A percentile compares a stretch with the other conserved stretches of the same genome.
Evolutionary conservation across 2,888 invertebrate species (phyloP).

Genomic region (Drosophila imparisetae): DNA sequence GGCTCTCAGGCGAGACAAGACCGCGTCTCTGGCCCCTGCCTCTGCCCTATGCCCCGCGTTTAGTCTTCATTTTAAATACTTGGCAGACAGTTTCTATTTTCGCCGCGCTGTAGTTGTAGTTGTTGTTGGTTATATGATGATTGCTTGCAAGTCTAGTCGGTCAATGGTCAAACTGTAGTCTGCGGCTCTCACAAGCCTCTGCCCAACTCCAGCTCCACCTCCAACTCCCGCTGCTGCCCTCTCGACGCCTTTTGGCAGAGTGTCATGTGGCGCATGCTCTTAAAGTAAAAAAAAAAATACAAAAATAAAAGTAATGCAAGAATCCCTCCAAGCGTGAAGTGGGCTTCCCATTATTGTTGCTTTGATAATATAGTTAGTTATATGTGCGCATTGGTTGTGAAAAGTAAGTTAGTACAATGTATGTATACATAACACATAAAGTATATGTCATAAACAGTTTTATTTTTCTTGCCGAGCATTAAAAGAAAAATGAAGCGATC

Average conservation of each 20-base stretch:
- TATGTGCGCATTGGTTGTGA: slow-evolving; percentile 41
- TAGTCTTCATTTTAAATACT: neutral
- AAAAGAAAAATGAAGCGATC: slow-evolving; percentile 63
- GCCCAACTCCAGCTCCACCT: slow-evolving; percentile 3
- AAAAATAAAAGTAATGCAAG: slow-evolving; percentile 5
- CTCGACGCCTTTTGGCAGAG: slow-evolving; percentile 44
- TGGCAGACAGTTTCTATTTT: slow-evolving; percentile 24
- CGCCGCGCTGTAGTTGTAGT: slow-evolving; percentile 32
- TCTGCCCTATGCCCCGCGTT: neutral
- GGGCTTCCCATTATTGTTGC: slow-evolving; percentile 62
- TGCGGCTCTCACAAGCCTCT: slow-evolving; percentile 20
- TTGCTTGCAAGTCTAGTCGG: slow-evolving; percentile 63
- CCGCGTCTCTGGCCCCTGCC: slow-evolving; percentile 42
- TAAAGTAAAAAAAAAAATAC: slow-evolving; percentile 23
- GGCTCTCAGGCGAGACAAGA: slow-evolving; percentile 72
- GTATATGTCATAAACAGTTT: slow-evolving; percentile 61
- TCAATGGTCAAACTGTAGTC: slow-evolving; percentile 70
- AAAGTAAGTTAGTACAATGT: slow-evolving; percentile 43
- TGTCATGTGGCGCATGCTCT: slow-evolving; percentile 78
- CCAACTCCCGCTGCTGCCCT: neutral
- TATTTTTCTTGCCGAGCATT: slow-evolving; percentile 50
- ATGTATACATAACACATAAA: neutral
- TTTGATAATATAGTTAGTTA: slow-evolving; percentile 52
- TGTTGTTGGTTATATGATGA: slow-evolving; percentile 18
- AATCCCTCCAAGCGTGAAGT: slow-evolving; percentile 69